Percentiles rank a stretch among this genome's conserved stretches.
Conservation (phyloP, 2,888 invertebrate genomes). For the Harmothoe impar region DNA sequence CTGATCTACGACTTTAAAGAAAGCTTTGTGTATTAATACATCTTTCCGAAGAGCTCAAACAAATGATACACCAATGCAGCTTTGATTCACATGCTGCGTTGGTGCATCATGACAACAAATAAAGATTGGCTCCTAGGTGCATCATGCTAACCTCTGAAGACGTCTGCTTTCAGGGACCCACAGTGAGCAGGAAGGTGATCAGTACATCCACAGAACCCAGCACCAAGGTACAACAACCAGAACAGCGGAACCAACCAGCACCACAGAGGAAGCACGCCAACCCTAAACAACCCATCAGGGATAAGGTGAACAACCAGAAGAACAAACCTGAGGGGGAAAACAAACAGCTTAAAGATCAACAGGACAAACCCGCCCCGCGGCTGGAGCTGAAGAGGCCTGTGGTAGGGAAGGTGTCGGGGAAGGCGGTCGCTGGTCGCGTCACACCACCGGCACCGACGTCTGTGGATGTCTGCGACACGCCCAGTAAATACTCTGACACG, state of each 20-base stretch:
- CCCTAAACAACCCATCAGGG: not conserved
- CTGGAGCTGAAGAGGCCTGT: not conserved
- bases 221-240: too few species aligned
- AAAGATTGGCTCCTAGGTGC: too few species aligned
- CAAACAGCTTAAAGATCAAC: not conserved
- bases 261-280: not conserved
- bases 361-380: not conserved
- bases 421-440: not conserved
- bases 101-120: too few species aligned
- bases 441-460: not conserved
- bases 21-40: too few species aligned
- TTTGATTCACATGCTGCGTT: too few species aligned
- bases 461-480: not conserved
- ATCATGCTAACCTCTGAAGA: too few species aligned
- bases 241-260: not conserved
- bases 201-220: too few species aligned
- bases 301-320: not conserved
- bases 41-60: too few species aligned
- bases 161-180: too few species aligned
- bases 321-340: not conserved
- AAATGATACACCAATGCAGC: too few species aligned
- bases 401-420: not conserved
- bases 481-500: slow-evolving; percentile 35
- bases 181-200: too few species aligned
- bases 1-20: too few species aligned